A percentile compares a stretch with the other conserved stretches of the same genome.
Evolutionary conservation across 2,888 invertebrate species (phyloP).

Genomic region (Heteropelma amictum): DNA sequence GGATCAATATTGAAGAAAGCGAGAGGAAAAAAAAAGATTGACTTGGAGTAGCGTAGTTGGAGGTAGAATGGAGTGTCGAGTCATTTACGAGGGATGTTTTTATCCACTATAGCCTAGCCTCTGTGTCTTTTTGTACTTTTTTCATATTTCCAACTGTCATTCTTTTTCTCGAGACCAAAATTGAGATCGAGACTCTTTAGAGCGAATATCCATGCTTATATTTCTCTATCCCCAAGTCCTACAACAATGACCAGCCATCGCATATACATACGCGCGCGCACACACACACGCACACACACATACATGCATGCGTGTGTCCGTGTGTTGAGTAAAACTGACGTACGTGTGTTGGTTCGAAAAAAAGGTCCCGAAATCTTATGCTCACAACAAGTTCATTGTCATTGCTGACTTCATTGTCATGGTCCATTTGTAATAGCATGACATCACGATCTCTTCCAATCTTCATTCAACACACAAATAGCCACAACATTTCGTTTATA

Average conservation of each 20-base stretch:
- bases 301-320: background rate
- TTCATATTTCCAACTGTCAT: conserved; percentile 7
- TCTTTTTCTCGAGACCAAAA: conserved; percentile 50
- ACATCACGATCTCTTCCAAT: conserved; percentile 32
- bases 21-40: conserved; percentile 24
- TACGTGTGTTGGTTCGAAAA: background rate
- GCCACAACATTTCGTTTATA: background rate
- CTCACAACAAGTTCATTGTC: conserved; percentile 73
- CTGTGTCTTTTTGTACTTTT: background rate
- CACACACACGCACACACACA: no score
- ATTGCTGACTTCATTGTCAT: conserved; percentile 71
- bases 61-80: conserved; percentile 54
- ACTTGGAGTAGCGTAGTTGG: conserved; percentile 56
- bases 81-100: conserved; percentile 31
- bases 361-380: conserved; percentile 63
- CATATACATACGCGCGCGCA: background rate
- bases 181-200: background rate
- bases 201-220: background rate
- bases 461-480: background rate
- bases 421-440: conserved; percentile 24
- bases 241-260: conserved; percentile 52
- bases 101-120: background rate
- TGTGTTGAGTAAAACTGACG: conserved; percentile 52
- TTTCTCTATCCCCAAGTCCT: conserved; percentile 49
- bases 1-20: conserved; percentile 2